These are phyloP conservation scores for Lasioglossum oenotherae DNA, from an alignment of 2,888 invertebrate species.

Conservation along the genomic window DNA sequence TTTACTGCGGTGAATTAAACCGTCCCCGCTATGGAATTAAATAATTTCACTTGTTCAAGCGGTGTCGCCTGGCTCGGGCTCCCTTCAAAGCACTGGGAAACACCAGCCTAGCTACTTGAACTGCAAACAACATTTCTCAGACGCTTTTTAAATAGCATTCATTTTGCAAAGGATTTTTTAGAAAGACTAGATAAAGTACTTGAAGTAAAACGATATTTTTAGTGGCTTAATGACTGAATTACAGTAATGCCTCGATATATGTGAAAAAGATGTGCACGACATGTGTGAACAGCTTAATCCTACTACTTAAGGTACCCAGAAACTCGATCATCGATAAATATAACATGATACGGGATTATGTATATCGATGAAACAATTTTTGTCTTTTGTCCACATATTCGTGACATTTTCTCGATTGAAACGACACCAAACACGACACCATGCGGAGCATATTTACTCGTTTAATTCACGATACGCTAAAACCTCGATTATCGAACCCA, in stretches of 20 bases:
- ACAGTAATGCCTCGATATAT: background rate
- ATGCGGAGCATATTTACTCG: background rate
- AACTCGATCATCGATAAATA: background rate
- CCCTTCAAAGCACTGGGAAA: background rate
- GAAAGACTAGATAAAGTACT: background rate
- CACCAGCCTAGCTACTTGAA: background rate
- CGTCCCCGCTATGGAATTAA: background rate
- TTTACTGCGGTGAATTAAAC: background rate
- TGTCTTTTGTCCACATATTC: background rate
- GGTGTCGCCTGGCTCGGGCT: background rate
- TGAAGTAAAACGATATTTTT: background rate
- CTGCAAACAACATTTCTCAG: background rate
- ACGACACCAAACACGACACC: no score
- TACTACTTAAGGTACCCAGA: background rate
- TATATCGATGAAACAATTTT: no score
- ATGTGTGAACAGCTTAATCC: background rate
- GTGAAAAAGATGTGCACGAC: background rate
- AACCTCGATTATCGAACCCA: no score
- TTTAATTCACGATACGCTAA: no score
- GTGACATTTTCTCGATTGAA: no score
- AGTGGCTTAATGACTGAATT: background rate
- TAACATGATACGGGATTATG: no score
- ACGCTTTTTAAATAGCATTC: background rate
- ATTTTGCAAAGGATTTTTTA: background rate
- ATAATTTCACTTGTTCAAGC: background rate